Evolutionary conservation across 1,140 invertebrate species (phyloP), one percentile per base, ranked within the genome.

Genomic region (Vanessa atalanta): DNA sequence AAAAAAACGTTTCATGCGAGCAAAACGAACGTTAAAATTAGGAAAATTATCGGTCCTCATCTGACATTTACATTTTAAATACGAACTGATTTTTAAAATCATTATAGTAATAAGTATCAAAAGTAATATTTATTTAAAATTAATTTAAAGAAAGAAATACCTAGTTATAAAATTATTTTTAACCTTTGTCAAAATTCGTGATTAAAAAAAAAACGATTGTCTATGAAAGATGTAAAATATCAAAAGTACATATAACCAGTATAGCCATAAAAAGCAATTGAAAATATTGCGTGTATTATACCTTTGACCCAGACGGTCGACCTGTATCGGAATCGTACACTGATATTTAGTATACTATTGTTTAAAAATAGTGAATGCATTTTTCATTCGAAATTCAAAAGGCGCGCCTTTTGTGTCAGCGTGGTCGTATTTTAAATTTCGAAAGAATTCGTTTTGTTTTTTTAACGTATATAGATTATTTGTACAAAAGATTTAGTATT

Each of bases 241-340:
- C 48, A 60, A 14, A 60, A 13, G 5, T 53, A 20, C 11, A 13
- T 12, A 60, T 7, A 60, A 26, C 12, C 47, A 16, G 47, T 61
- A 48, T 14, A 69, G 13, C 13, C 4, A 57, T 37, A 57, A 47
- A 68, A 15, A 37, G 23, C 67, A 60, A 61, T 61, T 37, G 37
- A 57, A 69, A 31, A 9, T 26, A 31, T 77, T 70, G 79, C 64
- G 67, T 72, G 65, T 64, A 23, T 65, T 77, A 70, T 76, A 67
- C 73, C 70, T 67, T 69, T 75, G 78, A 78, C 76, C 78, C 78
- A 80, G 78, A 80, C 78, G 73, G 57, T 15, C 72, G 77, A 73
- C 78, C 72, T 53, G 65, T 53, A 60, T 65, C 70, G 26, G 53
- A 60, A 55, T 55, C 47, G 31, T 31, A n/a, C 65, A 55, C 51